Evolutionary conservation across 2,113 vertebrate species (phyloP), one percentile per base, ranked within the genome.

Genomic region (Psettodes erumei): DNA sequence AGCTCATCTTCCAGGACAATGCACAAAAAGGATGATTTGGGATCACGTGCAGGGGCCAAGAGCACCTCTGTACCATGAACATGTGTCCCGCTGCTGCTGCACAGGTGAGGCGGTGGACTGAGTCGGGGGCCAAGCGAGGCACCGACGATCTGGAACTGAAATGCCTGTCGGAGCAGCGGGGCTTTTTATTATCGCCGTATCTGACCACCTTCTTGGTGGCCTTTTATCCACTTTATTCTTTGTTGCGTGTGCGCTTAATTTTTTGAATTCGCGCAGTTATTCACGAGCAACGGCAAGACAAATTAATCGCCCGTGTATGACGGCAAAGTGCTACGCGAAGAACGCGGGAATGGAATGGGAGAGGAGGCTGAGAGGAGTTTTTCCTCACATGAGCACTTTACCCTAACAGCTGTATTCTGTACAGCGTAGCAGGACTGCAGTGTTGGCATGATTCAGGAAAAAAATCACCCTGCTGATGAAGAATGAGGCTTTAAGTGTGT

Each of bases 11-110:
- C 9, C 25, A 43, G 10, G 50, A 58, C 35, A 45, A 48, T 6
- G 51, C 21, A 54, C 19, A 37, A 37, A 71, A 25, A 60, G 28
- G 42, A n/a, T 40, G 16, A 67, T 71, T 63, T 74, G 30, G 38
- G 18, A 68, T 55, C 50, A 62, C 21, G 16, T 37, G 51, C 25
- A 19, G n/a, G 50, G 3, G 42, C 60, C n/a, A 30, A 58, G 40
- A 62, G 8, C n/a, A 7, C 35, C 42, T n/a, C n/a, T n/a, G n/a
- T n/a, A n/a, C n/a, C n/a, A n/a, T n/a, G n/a, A n/a, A n/a, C n/a
- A n/a, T n/a, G n/a, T n/a, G n/a, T n/a, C n/a, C n/a, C n/a, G n/a
- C n/a, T n/a, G n/a, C n/a, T n/a, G n/a, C n/a, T n/a, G n/a, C n/a
- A n/a, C n/a, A n/a, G 43, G 58, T 54, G 63, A 37, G 18, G 42